Base-by-base conservation (phyloP, 1,140 invertebrate species). In the Frieseomelitta varia region DNA sequence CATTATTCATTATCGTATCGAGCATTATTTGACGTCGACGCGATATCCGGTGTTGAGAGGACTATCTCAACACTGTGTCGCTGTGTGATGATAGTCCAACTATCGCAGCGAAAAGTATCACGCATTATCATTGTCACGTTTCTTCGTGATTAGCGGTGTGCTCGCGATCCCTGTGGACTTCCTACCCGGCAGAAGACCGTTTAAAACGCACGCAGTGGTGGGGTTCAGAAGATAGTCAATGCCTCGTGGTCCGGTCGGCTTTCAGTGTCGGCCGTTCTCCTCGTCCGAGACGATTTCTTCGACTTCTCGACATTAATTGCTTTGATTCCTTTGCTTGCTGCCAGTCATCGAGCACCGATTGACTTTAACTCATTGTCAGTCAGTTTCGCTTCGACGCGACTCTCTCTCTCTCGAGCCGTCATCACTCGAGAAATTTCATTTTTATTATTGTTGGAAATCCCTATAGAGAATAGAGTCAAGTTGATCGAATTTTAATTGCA, bases 211-310 rank as follows among this genome's bases (percentile, higher is more conserved):
- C 12, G 34, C 56, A 73, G 79, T 77, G 88, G 88, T 84, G 90
- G 81, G 85, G 88, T 69, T 53, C 58, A 17, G 15, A 83, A 83
- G 87, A 87, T 87, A 87, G 87, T 90, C 83, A 75, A 89, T 79
- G 90, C 69, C 79, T 90, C 87, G 85, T 90, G 89, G 81, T 85
- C 68, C 24, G 85, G 17, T 78, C 58, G 85, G 67, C 75, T 91
- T 89, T 90, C 90, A 91, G 90, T 91, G 72, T 75, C 85, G 81
- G 39, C 58, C 55, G 77, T 90, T 89, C 90, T 53, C 71, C 81
- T 80, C 69, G 83, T 68, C 39, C 30, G 81, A 15, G 51, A 84
- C 58, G 67, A 75, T 77, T 69, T 78, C 65, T 67, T 67, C 27
- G 27, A 65, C n/a, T 65, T 17, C 0, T 27, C 14, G n/a, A 27